A percentile compares a stretch with the other conserved stretches of the same genome.
phyloP scores from a whole-genome alignment of 1,140 invertebrate genomes.

The Branchinecta lindahli region DNA sequence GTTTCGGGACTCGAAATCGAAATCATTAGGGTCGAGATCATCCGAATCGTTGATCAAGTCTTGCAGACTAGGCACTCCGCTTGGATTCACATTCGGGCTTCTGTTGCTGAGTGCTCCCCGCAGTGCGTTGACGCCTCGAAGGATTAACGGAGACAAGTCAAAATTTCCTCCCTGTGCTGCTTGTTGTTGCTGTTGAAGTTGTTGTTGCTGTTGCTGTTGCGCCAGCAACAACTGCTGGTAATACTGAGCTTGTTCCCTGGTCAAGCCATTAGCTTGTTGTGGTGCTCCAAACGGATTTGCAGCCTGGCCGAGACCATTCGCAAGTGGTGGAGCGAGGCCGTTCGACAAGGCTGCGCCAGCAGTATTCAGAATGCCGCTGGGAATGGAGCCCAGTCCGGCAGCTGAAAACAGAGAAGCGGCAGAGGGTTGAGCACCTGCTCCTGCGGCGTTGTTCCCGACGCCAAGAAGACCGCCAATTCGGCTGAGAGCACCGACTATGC shows the following conservation, averaged over 20 bases:
- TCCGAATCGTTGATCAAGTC: background rate
- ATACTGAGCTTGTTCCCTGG: background rate
- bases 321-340: too few relatives aligned
- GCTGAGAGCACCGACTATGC: background rate
- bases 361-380: background rate
- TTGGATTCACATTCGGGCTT: background rate
- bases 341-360: background rate
- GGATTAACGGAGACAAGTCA: too few relatives aligned
- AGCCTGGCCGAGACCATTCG: background rate
- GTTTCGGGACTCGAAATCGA: background rate
- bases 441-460: background rate
- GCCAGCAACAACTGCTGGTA: too few relatives aligned
- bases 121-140: background rate
- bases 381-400: background rate
- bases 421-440: background rate
- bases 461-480: background rate
- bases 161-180: too few relatives aligned
- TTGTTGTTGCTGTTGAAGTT: too few relatives aligned
- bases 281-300: constrained; percentile 4
- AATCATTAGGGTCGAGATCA: background rate
- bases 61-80: background rate
- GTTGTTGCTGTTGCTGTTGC: too few relatives aligned
- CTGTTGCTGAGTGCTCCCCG: background rate
- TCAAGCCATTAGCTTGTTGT: background rate
- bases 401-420: background rate